A percentile compares a stretch with the other conserved stretches of the same genome.
phyloP scores from a whole-genome alignment of 2,888 invertebrate species.

The Cybosia mesomella region DNA sequence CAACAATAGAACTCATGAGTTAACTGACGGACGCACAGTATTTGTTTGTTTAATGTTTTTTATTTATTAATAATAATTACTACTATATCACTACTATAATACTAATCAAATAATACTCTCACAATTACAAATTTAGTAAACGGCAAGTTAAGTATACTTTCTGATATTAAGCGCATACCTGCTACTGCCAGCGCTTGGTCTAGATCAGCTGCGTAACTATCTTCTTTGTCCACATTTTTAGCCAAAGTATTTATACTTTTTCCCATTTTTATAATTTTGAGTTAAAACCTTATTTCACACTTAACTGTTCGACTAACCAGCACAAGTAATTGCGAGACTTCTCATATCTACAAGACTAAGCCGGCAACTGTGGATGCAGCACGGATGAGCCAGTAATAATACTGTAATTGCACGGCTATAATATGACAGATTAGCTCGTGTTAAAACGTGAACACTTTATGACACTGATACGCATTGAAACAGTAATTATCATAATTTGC shows the following conservation, averaged over 20 bases:
- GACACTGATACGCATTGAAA: constrained; percentile 1
- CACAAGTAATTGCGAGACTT: background rate
- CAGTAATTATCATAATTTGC: background rate
- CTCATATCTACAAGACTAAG: constrained; percentile 5
- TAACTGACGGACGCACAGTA: background rate
- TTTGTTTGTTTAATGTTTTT: background rate
- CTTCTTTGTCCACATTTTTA: constrained; percentile 52
- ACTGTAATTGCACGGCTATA: constrained; percentile 5
- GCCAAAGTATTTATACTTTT: constrained; percentile 61
- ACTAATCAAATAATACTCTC: background rate
- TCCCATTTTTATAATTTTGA: constrained; percentile 49
- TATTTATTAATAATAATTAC: background rate
- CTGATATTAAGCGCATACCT: constrained; percentile 40
- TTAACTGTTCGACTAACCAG: background rate
- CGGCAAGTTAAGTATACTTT: no score
- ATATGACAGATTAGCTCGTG: constrained; percentile 4
- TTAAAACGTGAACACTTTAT: constrained; percentile 3
- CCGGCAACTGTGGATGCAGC: background rate
- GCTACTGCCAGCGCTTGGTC: constrained; percentile 55
- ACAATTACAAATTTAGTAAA: background rate
- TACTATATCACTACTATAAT: no score
- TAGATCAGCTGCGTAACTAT: constrained; percentile 42
- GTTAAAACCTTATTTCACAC: background rate
- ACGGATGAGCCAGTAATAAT: background rate
- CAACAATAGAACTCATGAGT: background rate